These are phyloP conservation scores for Furnarius figulus DNA, from an alignment of 2,113 vertebrate species.

Conservation along the genomic window DNA sequence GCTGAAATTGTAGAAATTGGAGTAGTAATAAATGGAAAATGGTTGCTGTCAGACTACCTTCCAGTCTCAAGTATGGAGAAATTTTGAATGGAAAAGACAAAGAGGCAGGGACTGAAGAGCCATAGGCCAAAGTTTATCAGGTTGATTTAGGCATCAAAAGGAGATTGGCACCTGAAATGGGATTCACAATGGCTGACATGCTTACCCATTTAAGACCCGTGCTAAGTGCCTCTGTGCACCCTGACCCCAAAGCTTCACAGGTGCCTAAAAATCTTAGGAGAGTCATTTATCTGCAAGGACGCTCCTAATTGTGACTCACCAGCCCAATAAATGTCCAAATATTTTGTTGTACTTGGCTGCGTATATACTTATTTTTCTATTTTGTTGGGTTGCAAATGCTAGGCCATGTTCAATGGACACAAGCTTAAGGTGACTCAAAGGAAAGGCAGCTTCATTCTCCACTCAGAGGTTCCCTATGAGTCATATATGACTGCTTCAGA, in stretches of 20 bases:
- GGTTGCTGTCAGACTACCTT: background rate
- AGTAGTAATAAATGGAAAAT: background rate
- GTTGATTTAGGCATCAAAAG: background rate
- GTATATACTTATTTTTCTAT: background rate
- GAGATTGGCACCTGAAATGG: background rate
- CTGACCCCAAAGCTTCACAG: background rate
- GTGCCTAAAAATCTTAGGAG: background rate
- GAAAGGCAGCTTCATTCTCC: slow-evolving; percentile 3
- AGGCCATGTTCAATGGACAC: background rate
- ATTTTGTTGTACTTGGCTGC: background rate
- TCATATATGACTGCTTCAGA: background rate
- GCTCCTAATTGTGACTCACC: background rate
- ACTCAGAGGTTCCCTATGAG: background rate
- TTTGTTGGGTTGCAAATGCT: background rate
- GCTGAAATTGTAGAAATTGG: background rate
- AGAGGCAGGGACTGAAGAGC: background rate
- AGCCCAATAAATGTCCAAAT: background rate
- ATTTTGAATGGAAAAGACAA: background rate
- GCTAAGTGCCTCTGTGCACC: background rate
- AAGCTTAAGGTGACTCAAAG: background rate
- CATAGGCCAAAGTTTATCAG: background rate
- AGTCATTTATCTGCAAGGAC: background rate
- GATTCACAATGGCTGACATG: fast-evolving
- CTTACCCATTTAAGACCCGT: background rate
- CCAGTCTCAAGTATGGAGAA: background rate